phyloP scores from a whole-genome alignment of 2,888 invertebrate genomes.

The Stomorhina lunata region DNA sequence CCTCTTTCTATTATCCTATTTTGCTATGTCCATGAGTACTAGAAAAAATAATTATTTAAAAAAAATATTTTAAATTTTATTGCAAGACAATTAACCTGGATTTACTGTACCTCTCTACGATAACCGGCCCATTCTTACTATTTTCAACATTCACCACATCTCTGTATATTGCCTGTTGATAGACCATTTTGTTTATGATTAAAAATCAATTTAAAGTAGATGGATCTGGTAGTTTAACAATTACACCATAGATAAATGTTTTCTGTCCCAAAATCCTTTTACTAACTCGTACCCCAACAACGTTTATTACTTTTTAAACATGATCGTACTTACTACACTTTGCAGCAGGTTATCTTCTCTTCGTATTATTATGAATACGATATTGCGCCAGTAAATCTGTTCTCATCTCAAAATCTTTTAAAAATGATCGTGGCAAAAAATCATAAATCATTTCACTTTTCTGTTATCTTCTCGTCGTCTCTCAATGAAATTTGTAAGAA shows the following conservation, averaged over 20 bases:
- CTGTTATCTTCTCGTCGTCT: conserved; percentile 70
- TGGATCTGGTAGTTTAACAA: conserved; percentile 61
- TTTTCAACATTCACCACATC: too few relatives aligned
- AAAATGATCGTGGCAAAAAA: conserved; percentile 76
- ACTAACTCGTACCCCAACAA: conserved; percentile 9
- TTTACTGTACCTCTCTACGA: too few relatives aligned
- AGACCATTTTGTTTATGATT: conserved; percentile 64
- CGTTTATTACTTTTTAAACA: background rate
- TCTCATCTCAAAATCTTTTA: conserved; percentile 13
- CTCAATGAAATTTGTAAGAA: conserved; percentile 70
- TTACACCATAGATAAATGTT: conserved; percentile 45
- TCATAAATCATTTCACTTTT: conserved; percentile 79
- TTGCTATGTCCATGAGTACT: too few relatives aligned
- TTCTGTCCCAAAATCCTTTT: conserved; percentile 22
- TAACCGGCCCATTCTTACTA: too few relatives aligned
- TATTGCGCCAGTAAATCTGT: too few relatives aligned
- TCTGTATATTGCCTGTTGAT: conserved; percentile 44
- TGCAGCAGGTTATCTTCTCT: conserved; percentile 5
- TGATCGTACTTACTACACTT: background rate
- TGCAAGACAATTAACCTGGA: too few relatives aligned
- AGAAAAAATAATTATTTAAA: too few relatives aligned
- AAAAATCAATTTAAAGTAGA: conserved; percentile 66
- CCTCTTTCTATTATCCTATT: too few relatives aligned
- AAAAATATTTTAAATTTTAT: too few relatives aligned
- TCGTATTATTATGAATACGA: too few relatives aligned